Conservation (phyloP, 1,140 invertebrate species). For the Drosophila melanogaster region DNA sequence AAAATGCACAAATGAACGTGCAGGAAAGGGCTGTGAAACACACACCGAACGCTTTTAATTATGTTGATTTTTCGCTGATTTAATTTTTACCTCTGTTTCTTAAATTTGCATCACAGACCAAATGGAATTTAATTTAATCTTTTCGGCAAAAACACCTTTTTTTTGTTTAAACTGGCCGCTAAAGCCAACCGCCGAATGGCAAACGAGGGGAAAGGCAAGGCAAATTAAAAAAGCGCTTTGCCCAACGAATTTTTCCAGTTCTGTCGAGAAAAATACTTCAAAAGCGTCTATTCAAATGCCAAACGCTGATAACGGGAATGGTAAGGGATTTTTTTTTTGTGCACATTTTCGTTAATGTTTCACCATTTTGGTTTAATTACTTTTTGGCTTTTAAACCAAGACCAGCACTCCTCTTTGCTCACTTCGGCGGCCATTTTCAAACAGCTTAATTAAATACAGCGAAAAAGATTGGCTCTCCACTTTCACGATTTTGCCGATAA, state of each 20-base stretch:
- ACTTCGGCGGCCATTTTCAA: slow-evolving; percentile 20
- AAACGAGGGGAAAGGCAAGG: slow-evolving; percentile 10
- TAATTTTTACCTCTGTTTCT: slow-evolving; percentile 57
- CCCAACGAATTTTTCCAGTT: slow-evolving; percentile 34
- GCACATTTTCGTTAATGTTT: slow-evolving; percentile 75
- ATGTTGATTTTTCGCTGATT: slow-evolving; percentile 78
- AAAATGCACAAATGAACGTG: slow-evolving; percentile 47
- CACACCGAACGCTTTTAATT: slow-evolving; percentile 65
- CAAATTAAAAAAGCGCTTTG: slow-evolving; percentile 60
- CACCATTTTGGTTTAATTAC: slow-evolving; percentile 77
- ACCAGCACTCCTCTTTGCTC: slow-evolving; percentile 11
- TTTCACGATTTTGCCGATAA: slow-evolving; percentile 7
- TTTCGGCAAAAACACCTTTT: slow-evolving; percentile 54
- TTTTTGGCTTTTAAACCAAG: slow-evolving; percentile 59
- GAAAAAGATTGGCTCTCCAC: background rate
- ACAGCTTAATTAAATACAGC: slow-evolving; percentile 64
- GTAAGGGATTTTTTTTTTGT: slow-evolving; percentile 17
- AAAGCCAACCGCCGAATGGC: slow-evolving; percentile 20
- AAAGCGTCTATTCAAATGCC: slow-evolving; percentile 61
- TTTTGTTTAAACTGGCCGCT: slow-evolving; percentile 36
- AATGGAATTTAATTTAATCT: slow-evolving; percentile 81
- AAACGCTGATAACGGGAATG: slow-evolving; percentile 20
- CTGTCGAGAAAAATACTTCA: slow-evolving; percentile 52
- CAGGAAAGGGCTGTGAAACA: background rate
- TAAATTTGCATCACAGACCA: slow-evolving; percentile 43